phyloP scores from a whole-genome alignment of 2,888 invertebrate species.

The Thecophora atra region DNA sequence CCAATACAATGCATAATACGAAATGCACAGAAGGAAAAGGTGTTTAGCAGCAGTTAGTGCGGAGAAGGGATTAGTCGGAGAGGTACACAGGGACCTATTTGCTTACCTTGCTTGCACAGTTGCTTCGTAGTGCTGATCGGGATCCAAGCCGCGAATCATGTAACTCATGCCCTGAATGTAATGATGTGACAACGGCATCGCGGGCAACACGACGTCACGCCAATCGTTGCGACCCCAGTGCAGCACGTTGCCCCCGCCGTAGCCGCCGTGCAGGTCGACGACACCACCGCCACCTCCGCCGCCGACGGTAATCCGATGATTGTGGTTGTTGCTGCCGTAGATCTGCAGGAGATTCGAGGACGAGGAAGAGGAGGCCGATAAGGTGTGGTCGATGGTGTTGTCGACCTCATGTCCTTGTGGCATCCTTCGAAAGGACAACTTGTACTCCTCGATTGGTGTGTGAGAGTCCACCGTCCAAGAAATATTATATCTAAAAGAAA shows the following conservation, averaged over 20 bases:
- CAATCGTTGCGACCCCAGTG: conserved; percentile 68
- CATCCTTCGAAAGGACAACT: conserved; percentile 72
- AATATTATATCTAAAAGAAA: conserved; percentile 70
- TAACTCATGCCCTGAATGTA: conserved; percentile 74
- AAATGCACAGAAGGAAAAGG: conserved; percentile 3
- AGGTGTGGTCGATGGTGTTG: conserved; percentile 64
- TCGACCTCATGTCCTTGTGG: conserved; percentile 69
- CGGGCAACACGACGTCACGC: conserved; percentile 71
- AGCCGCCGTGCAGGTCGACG: conserved; percentile 48
- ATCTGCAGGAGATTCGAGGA: conserved; percentile 57
- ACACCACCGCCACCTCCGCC: conserved; percentile 46
- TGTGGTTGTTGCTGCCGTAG: conserved; percentile 53
- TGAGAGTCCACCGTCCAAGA: conserved; percentile 76
- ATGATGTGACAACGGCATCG: conserved; percentile 67
- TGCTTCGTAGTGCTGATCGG: conserved; percentile 74
- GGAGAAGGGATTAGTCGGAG: not conserved
- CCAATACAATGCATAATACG: not conserved
- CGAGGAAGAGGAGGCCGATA: conserved; percentile 62
- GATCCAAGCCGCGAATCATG: conserved; percentile 73
- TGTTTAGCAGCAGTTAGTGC: not conserved
- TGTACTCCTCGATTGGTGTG: conserved; percentile 75
- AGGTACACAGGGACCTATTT: not conserved
- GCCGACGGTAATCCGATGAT: conserved; percentile 58
- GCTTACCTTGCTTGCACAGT: conserved; percentile 71
- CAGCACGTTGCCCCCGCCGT: conserved; percentile 58